Evolutionary conservation across 2,888 invertebrate genomes (phyloP).

Genomic region (Poecilobothrus nobilitatus): DNA sequence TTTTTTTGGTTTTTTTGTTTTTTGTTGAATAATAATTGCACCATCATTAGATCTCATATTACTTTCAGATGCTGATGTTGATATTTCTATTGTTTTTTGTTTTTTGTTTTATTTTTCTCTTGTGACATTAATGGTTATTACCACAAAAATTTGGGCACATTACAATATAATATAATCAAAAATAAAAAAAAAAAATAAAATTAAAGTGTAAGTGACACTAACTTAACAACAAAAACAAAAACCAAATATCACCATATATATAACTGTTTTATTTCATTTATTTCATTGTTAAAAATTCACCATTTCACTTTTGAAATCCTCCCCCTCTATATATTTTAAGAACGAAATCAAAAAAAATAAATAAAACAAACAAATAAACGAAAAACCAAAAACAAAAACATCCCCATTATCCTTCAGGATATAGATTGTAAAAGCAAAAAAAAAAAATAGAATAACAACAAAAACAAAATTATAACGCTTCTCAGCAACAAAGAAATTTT

Average conservation of each 20-base stretch:
- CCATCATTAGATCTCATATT: conserved; percentile 6
- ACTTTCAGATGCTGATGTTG: neutral
- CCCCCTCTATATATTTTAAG: neutral
- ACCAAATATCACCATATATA: neutral
- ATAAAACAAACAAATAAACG: neutral
- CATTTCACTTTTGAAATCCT: neutral
- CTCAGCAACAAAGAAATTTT: too few species aligned
- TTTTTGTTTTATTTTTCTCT: neutral
- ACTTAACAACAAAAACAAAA: neutral
- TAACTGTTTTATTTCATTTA: conserved; percentile 6
- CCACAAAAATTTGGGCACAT: conserved; percentile 4
- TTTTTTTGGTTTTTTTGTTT: too few species aligned
- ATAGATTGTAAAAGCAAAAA: neutral
- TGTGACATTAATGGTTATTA: conserved; percentile 1
- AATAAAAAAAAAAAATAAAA: neutral
- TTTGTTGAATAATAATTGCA: neutral
- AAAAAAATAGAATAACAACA: neutral
- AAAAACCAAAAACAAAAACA: neutral
- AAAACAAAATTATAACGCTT: neutral
- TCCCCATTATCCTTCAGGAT: neutral
- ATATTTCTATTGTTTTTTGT: too few species aligned
- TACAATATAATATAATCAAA: neutral
- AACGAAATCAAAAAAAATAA: neutral
- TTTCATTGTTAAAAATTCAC: neutral
- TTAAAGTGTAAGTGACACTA: conserved; percentile 1